A percentile compares a stretch with the other conserved stretches of the same genome.
Conservation (phyloP, 1,140 invertebrate genomes). For the Anoplophora glabripennis region DNA sequence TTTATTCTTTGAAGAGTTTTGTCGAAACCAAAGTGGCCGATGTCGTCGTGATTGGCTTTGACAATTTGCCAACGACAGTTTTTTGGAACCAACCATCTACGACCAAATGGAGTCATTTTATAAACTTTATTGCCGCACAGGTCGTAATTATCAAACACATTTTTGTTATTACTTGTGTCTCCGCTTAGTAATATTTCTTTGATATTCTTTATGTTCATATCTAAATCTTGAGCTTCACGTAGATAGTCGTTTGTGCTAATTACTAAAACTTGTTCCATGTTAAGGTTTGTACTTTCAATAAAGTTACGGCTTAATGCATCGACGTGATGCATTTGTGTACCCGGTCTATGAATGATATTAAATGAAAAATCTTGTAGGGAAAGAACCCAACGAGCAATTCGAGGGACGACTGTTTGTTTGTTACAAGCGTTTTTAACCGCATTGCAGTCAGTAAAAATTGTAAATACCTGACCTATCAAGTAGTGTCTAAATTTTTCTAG, state of each 20-base stretch:
- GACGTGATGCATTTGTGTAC: conserved; percentile 40
- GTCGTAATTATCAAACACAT: conserved; percentile 16
- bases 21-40: conserved; percentile 24
- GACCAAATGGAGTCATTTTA: conserved; percentile 4
- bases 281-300: background rate
- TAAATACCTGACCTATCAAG: background rate
- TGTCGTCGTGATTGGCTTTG: conserved; percentile 27
- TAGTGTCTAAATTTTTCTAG: background rate
- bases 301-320: conserved; percentile 45
- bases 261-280: no score
- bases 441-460: background rate
- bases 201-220: no score
- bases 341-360: conserved; percentile 35
- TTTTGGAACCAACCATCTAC: no score
- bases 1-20: conserved; percentile 28
- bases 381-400: conserved; percentile 7
- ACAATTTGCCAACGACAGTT: conserved; percentile 23
- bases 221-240: background rate
- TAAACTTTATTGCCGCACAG: conserved; percentile 4
- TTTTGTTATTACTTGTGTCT: no score
- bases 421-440: conserved; percentile 2
- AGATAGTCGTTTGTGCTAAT: background rate
- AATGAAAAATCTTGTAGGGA: conserved; percentile 25
- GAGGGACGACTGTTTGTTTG: conserved; percentile 3
- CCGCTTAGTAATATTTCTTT: no score